Evolutionary conservation across 2,797 vertebrate species (phyloP), one percentile per base, ranked within the genome.

Genomic region (Lagothrix lagotricha): DNA sequence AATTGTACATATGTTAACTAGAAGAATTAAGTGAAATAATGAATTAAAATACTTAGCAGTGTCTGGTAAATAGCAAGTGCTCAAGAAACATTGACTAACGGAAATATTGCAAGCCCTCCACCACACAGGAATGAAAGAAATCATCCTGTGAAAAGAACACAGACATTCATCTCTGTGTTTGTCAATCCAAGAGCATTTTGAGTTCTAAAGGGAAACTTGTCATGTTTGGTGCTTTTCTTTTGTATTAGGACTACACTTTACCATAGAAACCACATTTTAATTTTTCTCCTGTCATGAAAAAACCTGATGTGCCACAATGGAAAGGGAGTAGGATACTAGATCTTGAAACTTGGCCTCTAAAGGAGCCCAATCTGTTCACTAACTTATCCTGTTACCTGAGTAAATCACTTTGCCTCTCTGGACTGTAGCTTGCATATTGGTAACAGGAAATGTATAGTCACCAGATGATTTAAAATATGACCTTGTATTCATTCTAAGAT

Each of bases 381-480:
- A 17, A 39, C n/a, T 92, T 76, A 70, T 76, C 72, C 70, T 64
- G 39, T 85, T 82, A 15, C 33, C 84, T 50, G 33, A 39, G 12
- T 76, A 88, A 88, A 82, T 75, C n/a, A 58, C 24, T 48, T 85
- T 48, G n/a, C 39, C 39, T 96, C 57, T n/a, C 54, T 72, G 4
- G 10, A 44, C 44, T 61, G 52, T 46, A 41, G 61, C 46, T 52
- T 33, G 50, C 36, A 88, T 41, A 80, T 92, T 97, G 67, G 33
- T 85, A 90, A 77, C 73, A 57, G 58, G 20, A 92, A 58, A 12
- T 90, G 7, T 52, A 9, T 22, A 85, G 24, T 82, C 46, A 57
- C 44, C 46, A 70, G 61, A 72, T 64, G 48, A 90, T 73, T 96
- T 93, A 83, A 80, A 87, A 67, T 30, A 33, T 76, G 70, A 82